Evolutionary conservation across 2,113 vertebrate species (phyloP).

Genomic region (Pelvicachromis taeniatus): DNA sequence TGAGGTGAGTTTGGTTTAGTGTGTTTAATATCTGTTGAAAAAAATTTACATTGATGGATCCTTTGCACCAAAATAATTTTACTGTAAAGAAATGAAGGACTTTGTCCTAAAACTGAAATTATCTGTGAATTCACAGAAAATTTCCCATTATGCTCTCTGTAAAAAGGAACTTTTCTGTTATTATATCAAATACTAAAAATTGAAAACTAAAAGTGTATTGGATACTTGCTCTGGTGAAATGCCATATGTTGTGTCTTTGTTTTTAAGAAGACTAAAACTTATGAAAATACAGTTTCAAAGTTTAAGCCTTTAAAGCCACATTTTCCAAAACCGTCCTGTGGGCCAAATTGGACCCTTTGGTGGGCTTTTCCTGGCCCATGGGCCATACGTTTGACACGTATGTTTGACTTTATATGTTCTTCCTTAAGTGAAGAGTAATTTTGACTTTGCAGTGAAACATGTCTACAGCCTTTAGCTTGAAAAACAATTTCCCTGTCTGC

Average conservation of each 20-base stretch:
- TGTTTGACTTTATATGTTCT: not conserved
- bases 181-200: not conserved
- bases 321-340: not conserved
- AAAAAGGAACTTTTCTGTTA: not conserved
- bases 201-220: not conserved
- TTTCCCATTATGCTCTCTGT: not conserved
- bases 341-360: not conserved
- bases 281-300: not conserved
- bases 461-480: not conserved
- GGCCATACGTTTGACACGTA: too few relatives aligned
- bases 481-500: not conserved
- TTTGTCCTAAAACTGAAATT: not conserved
- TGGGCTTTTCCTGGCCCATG: not conserved
- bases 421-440: not conserved
- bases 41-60: not conserved
- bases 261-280: not conserved
- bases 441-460: not conserved
- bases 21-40: not conserved
- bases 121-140: not conserved
- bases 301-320: not conserved
- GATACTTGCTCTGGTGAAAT: not conserved
- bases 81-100: not conserved
- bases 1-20: slow-evolving; percentile 74
- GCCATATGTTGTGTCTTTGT: not conserved
- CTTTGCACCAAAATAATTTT: not conserved